Evolutionary conservation across 2,113 vertebrate species (phyloP), one percentile per base, ranked within the genome.

Genomic region (Sporophila hypoxantha): DNA sequence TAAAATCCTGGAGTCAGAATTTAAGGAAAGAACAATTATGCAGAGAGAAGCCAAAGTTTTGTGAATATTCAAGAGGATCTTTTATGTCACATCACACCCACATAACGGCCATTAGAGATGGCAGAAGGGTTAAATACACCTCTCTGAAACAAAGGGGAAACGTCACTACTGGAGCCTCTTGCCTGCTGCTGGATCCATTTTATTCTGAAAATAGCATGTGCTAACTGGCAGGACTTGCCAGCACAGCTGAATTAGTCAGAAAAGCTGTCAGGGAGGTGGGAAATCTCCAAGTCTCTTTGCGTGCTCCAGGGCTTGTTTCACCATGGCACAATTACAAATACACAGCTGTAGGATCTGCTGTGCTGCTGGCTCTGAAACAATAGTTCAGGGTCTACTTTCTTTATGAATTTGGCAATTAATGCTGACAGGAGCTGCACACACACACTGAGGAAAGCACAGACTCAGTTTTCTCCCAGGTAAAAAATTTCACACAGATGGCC

Each of bases 221-320:
- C 64, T 73, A 81, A 69, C 80, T 36, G 61, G 77, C 77, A 86
- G 83, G 19, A 55, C 70, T 67, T 79, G 65, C 69, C 83, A 84
- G 87, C 71, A 30, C 67, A 87, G 87, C 84, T 76, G 65, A 93
- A 76, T 79, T 69, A 50, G 68, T 70, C 76, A 88, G 91, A 79
- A 79, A 77, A 87, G 71, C 82, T 93, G 82, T 75, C 77, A 56
- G 71, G 78, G 87, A 87, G 65, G 89, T 85, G 87, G 64, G 84
- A 79, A 87, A 87, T 76, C 91, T 94, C 83, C 65, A 44, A 76
- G 68, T 26, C 39, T 82, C 92, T 88, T 66, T 64, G 71, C 29
- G 8, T 76, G 84, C 91, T 93, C 64, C 89, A 17, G 78, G 84
- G 82, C 64, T 90, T 39, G 70, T 82, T 92, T 70, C 36, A 2